These are phyloP conservation scores for Oceanodroma leucorhoa DNA, from an alignment of 2,797 vertebrate genomes.

Conservation along the genomic window DNA sequence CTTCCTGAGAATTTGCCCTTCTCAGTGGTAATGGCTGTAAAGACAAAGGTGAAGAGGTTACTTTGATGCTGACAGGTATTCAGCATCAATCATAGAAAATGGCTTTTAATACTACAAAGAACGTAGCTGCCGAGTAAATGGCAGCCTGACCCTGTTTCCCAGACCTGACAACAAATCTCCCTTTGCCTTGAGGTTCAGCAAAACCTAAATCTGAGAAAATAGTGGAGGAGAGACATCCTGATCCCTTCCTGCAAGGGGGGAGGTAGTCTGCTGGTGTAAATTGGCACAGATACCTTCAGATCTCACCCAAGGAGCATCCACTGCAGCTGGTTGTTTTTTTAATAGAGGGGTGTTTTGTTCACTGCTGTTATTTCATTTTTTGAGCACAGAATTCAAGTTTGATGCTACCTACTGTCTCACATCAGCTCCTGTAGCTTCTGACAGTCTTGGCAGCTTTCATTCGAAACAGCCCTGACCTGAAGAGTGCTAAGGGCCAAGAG, in stretches of 20 bases:
- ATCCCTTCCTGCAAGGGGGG: neutral
- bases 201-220: neutral
- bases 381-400: neutral
- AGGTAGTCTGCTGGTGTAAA: neutral
- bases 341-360: neutral
- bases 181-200: neutral
- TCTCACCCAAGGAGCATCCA: neutral
- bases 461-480: neutral
- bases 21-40: neutral
- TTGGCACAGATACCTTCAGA: neutral
- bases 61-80: neutral
- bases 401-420: neutral
- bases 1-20: neutral
- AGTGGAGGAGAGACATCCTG: neutral
- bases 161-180: neutral
- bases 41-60: neutral
- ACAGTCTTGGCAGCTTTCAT: neutral
- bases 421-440: neutral
- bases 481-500: neutral
- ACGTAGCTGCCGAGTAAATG: rapidly evolving
- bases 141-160: neutral
- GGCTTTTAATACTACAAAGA: neutral
- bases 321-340: rapidly evolving
- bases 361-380: neutral
- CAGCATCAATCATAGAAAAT: rapidly evolving